A percentile compares a stretch with the other conserved stretches of the same genome.
These are phyloP conservation scores for Caenorhabditis sp. DNA, from an alignment of 2,888 invertebrate genomes.

Conservation along the genomic window DNA sequence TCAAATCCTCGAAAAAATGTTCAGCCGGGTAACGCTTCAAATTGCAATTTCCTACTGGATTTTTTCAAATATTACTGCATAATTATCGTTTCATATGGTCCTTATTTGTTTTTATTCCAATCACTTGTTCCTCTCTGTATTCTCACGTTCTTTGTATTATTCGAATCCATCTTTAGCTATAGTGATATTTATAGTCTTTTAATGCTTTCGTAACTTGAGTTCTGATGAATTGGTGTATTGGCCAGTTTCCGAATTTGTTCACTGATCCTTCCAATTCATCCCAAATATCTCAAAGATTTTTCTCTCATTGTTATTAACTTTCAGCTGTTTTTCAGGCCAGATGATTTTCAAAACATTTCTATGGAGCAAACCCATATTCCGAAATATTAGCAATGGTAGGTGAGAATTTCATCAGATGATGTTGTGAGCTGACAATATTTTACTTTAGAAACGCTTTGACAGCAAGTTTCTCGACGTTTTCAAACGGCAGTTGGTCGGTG, in stretches of 20 bases:
- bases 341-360: slow-evolving; percentile 29
- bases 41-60: background rate
- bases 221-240: background rate
- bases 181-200: background rate
- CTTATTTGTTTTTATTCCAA: background rate
- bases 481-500: slow-evolving; percentile 49
- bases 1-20: background rate
- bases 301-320: too few relatives aligned
- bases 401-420: too few relatives aligned
- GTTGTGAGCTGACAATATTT: too few relatives aligned
- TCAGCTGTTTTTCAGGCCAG: too few relatives aligned
- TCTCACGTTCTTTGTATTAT: background rate
- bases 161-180: too few relatives aligned
- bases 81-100: slow-evolving; percentile 14
- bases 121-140: background rate
- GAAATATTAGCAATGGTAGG: slow-evolving; percentile 25
- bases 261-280: too few relatives aligned
- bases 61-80: background rate
- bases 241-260: too few relatives aligned
- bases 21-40: background rate
- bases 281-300: too few relatives aligned
- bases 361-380: background rate
- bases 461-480: slow-evolving; percentile 33
- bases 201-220: background rate
- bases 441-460: slow-evolving; percentile 34